Evolutionary conservation across 2,797 vertebrate species (phyloP), one percentile per base, ranked within the genome.

Genomic region (Coilia nasus): DNA sequence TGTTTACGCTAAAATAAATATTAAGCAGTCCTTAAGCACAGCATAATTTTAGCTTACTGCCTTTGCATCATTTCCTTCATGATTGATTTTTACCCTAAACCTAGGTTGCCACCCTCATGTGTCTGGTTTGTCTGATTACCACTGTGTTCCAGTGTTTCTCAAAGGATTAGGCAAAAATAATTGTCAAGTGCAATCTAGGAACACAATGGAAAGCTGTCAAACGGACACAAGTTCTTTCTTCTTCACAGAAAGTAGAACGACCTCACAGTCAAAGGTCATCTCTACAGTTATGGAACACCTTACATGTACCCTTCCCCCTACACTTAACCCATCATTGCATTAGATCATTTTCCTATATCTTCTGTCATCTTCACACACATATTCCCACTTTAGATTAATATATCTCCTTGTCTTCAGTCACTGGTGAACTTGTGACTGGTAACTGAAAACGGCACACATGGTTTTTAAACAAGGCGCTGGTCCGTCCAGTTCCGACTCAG

Each of bases 401-500:
- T 35, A 17, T 75, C 28, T 56, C 67, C 28, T 78, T 46, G 50
- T 80, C 56, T n/a, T 17, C 14, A 25, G 31, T 35, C 67, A 75
- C 28, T 75, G 67, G 31, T 75, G 14, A 75, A 75, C 2, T 64
- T 7, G 15, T 41, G 67, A 81, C 19, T 64, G 59, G 59, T 47
- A 41, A 83, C 21, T 21, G 23, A 71, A 25, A 81, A 47, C n/a
- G 59, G 25, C 54, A 81, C 19, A 84, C 23, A 46, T 75, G 67
- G 28, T 41, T 28, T 75, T 14, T 35, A 71, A 71, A 71, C 28
- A 14, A 71, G 28, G 64, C 28, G 12, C 64, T 35, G 64, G 64
- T 35, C 25, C 12, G 64, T 71, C 64, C 64, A 28, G 28, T n/a
- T 71, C 5, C 44, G 14, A 23, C 83, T 95, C 90, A 96, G 90